phyloP scores from a whole-genome alignment of 2,888 invertebrate genomes.

The Tenthredo amoena region DNA sequence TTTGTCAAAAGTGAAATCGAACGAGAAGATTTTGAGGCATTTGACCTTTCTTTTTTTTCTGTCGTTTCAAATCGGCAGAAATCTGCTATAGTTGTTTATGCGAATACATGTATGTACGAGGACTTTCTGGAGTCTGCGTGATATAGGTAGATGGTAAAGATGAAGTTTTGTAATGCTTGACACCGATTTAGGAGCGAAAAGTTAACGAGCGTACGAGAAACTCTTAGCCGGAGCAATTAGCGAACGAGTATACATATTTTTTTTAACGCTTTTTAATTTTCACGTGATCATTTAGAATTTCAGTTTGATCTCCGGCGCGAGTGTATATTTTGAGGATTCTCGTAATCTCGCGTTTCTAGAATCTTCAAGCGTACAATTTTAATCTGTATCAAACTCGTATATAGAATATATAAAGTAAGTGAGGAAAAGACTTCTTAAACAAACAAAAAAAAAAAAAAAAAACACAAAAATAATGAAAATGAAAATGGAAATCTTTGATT shows the following conservation, averaged over 20 bases:
- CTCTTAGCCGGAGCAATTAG: slow-evolving; percentile 30
- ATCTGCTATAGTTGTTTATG: not conserved
- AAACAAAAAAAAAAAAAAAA: too few relatives aligned
- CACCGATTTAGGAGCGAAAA: slow-evolving; percentile 26
- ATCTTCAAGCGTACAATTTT: not conserved
- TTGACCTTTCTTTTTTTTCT: not conserved
- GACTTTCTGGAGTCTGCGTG: not conserved
- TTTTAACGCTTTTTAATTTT: not conserved
- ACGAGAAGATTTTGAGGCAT: not conserved
- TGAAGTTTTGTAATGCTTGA: slow-evolving; percentile 37
- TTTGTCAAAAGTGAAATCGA: not conserved
- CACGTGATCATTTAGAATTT: not conserved
- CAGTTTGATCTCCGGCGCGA: not conserved
- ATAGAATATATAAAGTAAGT: too few relatives aligned
- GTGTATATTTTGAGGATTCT: not conserved
- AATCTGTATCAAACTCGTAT: not conserved
- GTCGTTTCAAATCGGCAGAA: not conserved
- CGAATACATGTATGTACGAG: not conserved
- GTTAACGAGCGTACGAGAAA: slow-evolving; percentile 34
- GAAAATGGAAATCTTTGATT: too few relatives aligned
- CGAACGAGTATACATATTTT: not conserved
- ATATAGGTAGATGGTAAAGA: not conserved
- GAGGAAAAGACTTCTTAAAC: too few relatives aligned
- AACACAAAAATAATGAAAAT: too few relatives aligned
- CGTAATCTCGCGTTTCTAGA: not conserved